Evolutionary conservation across 2,113 vertebrate genomes (phyloP).

Genomic region (Neogobius melanostomus): DNA sequence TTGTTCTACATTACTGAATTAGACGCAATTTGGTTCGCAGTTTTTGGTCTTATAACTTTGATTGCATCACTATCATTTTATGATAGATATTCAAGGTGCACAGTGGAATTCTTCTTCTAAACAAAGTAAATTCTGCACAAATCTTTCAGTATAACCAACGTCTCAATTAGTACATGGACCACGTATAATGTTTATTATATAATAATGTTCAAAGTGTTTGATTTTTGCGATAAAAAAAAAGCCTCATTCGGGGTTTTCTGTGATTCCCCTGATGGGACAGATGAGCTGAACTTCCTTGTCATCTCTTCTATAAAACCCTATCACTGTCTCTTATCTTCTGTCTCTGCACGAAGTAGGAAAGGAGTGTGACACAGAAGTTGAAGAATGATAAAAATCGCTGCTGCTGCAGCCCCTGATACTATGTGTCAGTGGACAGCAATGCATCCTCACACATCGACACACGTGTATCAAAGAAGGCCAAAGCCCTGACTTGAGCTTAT

Average conservation of each 20-base stretch:
- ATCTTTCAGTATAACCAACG: constrained; percentile 52
- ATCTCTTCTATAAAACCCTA: constrained; percentile 62
- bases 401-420: constrained; percentile 48
- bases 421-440: constrained; percentile 60
- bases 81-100: neutral
- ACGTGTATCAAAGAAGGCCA: constrained; percentile 61
- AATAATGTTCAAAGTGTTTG: constrained; percentile 66
- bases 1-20: too few species aligned
- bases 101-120: constrained; percentile 58
- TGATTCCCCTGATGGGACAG: constrained; percentile 48
- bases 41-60: neutral
- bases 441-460: constrained; percentile 22
- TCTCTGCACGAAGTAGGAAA: constrained; percentile 55
- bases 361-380: constrained; percentile 45
- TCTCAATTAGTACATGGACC: constrained; percentile 56
- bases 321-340: constrained; percentile 66
- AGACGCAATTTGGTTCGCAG: too few species aligned
- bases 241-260: constrained; percentile 64
- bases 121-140: constrained; percentile 35
- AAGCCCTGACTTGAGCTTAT: constrained; percentile 53
- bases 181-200: constrained; percentile 56
- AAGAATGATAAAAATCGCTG: constrained; percentile 60
- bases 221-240: constrained; percentile 61
- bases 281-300: constrained; percentile 67
- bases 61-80: neutral